Evolutionary conservation across 2,888 invertebrate genomes (phyloP).

Genomic region (Eugnorisma glareosa): DNA sequence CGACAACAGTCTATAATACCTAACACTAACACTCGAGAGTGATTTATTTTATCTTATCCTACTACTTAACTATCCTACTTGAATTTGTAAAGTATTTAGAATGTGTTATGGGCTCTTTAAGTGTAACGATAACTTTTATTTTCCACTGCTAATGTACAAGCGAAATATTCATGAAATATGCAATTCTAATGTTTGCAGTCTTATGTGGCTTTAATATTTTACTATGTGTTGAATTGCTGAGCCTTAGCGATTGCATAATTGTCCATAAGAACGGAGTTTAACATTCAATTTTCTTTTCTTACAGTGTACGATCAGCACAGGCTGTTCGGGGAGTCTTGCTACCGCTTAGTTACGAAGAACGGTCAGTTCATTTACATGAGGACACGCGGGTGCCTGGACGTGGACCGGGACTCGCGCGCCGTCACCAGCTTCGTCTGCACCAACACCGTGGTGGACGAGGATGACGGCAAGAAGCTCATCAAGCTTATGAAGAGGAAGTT

Average conservation of each 20-base stretch:
- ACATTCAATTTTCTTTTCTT: constrained; percentile 45
- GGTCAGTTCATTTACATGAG: constrained; percentile 95
- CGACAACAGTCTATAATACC: constrained; percentile 62
- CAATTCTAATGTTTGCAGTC: constrained; percentile 20
- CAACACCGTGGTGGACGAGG: constrained; percentile 93
- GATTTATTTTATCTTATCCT: constrained; percentile 56
- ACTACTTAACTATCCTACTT: background rate
- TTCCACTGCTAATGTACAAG: background rate
- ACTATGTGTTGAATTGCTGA: constrained; percentile 1
- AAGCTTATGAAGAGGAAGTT: constrained; percentile 94
- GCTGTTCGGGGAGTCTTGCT: constrained; percentile 95
- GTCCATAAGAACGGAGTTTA: background rate
- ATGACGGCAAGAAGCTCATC: constrained; percentile 93
- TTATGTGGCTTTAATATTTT: constrained; percentile 3
- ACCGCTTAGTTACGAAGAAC: constrained; percentile 94
- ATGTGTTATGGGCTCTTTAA: background rate
- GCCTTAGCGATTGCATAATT: constrained; percentile 13
- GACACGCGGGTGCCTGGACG: constrained; percentile 95
- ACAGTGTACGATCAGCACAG: constrained; percentile 94
- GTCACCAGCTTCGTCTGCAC: constrained; percentile 96
- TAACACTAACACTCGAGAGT: constrained; percentile 44
- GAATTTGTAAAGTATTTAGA: background rate
- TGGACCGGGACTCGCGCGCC: constrained; percentile 92
- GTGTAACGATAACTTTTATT: constrained; percentile 4
- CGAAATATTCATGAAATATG: constrained; percentile 9